Evolutionary conservation across 1,140 invertebrate genomes (phyloP), one percentile per base, ranked within the genome.

Genomic region (Bombus superbus): DNA sequence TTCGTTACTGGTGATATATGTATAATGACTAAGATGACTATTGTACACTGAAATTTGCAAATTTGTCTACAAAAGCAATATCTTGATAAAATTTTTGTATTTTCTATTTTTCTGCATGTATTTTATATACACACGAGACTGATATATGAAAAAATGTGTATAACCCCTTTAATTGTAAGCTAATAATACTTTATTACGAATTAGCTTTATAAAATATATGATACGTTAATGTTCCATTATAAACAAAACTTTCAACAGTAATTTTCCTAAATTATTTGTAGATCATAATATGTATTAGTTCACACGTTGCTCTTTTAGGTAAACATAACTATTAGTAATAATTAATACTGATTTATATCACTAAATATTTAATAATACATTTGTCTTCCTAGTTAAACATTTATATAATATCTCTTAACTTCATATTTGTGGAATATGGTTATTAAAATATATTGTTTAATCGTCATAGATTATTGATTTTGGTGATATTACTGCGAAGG

Each of bases 31-130:
- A 53, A 18, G n/a, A 18, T n/a, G 25, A 68, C 35, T 64, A 44
- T 68, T 83, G 18, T 64, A 83, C 10, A 68, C 6, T 57, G 35
- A 77, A 68, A 68, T 32, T 40, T 83, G 28, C 64, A 42, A 76
- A 35, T 35, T 83, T 78, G 9, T 44, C 74, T 57, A 77, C 40
- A 11, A 42, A 64, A n/a, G 68, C 64, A 68, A 69, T 38, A 44
- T 71, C 38, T 57, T 78, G 42, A 79, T 35, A 79, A 72, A 72
- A 71, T 47, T 22, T 79, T 80, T 80, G 53, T 79, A 84, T 72
- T 40, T 83, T 83, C 66, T 83, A 83, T 83, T 84, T 84, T 79
- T 79, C 53, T 79, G 73, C 62, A 77, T 42, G 53, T 59, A 80
- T 85, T 84, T 84, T 80, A 28, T 85, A 85, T 64, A 80, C 47